Base-by-base conservation (phyloP, 2,797 vertebrate species). In the Trachurus trachurus region DNA sequence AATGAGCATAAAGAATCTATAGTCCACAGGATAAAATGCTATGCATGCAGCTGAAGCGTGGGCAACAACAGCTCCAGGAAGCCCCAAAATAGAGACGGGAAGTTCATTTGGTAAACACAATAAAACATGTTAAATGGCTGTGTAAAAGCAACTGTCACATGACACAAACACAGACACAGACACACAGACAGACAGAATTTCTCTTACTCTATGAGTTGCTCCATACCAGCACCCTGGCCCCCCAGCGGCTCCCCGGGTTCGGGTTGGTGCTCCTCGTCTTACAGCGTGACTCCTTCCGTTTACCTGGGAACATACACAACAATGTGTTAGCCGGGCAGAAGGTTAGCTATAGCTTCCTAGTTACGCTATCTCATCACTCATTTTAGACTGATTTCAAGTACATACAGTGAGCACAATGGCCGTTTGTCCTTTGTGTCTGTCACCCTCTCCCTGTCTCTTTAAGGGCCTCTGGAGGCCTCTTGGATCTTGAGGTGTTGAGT, bases 131-230 rank as follows among this genome's bases (percentile, higher is more conserved):
- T 49, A 42, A 80, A 69, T 81, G 64, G 62, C 47, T 50, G 57
- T 76, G 54, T 57, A 82, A 81, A 86, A 19, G 13, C 42, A 52
- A 17, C 57, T 61, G 73, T 70, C 69, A 66, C 44, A 70, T 13
- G 16, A 66, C 16, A 57, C 26, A 56, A 81, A 81, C 81, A 76
- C 66, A 75, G 1, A 26, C 26, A 26, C 26, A 26, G 26, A 26
- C 26, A 26, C 26, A 26, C 26, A 26, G 60, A 26, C 26, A 26
- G 60, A 6, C 65, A 29, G 45, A 6, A 64, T 76, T 16, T 47
- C 3, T 80, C 94, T 94, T 92, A 95, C 94, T 87, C 93, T 69
- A 92, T 62, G 71, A 95, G 89, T 34, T 93, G 89, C 61, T 94
- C 94, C 94, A 95, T 95, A 83, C 83, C 92, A 86, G 89, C 71